Conservation (phyloP, 2,797 vertebrate genomes). For the Pseudomugil gertrudae region DNA sequence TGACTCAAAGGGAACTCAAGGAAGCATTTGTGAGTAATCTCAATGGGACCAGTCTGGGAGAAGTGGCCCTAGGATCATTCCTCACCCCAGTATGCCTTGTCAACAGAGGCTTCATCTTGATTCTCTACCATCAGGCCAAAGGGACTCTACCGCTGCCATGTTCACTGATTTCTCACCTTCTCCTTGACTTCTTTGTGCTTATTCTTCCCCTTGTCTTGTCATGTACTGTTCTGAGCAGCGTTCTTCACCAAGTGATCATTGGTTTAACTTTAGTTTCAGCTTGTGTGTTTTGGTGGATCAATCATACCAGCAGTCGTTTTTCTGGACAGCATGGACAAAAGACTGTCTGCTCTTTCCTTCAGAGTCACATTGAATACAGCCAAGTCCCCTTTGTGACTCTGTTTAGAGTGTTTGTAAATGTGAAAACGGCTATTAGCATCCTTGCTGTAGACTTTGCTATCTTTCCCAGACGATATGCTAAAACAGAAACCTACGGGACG, state of each 20-base stretch:
- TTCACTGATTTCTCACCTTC: constrained; percentile 75
- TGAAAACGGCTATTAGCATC: constrained; percentile 91
- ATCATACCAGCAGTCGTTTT: constrained; percentile 50
- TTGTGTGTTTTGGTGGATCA: constrained; percentile 77
- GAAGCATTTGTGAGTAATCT: constrained; percentile 92
- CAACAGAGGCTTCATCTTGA: constrained; percentile 86
- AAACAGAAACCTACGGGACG: constrained; percentile 94
- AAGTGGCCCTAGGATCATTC: constrained; percentile 86
- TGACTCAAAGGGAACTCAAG: constrained; percentile 88
- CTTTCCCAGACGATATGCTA: constrained; percentile 93
- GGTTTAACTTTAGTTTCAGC: constrained; percentile 62
- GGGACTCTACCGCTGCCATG: constrained; percentile 70
- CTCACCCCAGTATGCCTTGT: constrained; percentile 86
- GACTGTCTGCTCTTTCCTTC: constrained; percentile 77
- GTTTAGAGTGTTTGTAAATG: constrained; percentile 88
- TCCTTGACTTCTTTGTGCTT: constrained; percentile 87
- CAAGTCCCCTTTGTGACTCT: constrained; percentile 87
- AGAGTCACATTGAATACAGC: constrained; percentile 74
- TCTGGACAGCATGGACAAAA: constrained; percentile 46
- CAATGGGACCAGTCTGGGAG: constrained; percentile 89
- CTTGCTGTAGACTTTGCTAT: constrained; percentile 93
- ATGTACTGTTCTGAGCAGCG: constrained; percentile 85
- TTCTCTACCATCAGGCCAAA: constrained; percentile 75
- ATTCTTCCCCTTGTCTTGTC: constrained; percentile 87
- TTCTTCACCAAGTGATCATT: constrained; percentile 75